Conservation (phyloP, 2,113 vertebrate genomes). For the Sus scrofa region T2T-Sscrofa CM000812.6:124881501-124882000, state of each 20-base stretch:
- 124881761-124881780: slow-evolving; percentile 14
- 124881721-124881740: neutral
- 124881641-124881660: neutral
- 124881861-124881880: neutral
- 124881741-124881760: neutral
- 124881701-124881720: neutral
- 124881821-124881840: slow-evolving; percentile 32
- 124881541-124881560: neutral
- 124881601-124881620: neutral
- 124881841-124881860: neutral
- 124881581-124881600: neutral
- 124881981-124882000: slow-evolving; percentile 21
- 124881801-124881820: neutral
- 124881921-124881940: neutral
- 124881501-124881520: neutral
- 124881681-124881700: neutral
- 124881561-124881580: slow-evolving; percentile 2
- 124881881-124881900: slow-evolving; percentile 2
- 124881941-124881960: slow-evolving; percentile 33
- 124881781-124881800: neutral
- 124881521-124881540: neutral
- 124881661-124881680: slow-evolving; percentile 29
- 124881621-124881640: neutral
- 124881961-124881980: slow-evolving; percentile 12
- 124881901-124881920: neutral